phyloP scores from a whole-genome alignment of 2,888 invertebrate genomes.

The Lasioglossum calceatum region DNA sequence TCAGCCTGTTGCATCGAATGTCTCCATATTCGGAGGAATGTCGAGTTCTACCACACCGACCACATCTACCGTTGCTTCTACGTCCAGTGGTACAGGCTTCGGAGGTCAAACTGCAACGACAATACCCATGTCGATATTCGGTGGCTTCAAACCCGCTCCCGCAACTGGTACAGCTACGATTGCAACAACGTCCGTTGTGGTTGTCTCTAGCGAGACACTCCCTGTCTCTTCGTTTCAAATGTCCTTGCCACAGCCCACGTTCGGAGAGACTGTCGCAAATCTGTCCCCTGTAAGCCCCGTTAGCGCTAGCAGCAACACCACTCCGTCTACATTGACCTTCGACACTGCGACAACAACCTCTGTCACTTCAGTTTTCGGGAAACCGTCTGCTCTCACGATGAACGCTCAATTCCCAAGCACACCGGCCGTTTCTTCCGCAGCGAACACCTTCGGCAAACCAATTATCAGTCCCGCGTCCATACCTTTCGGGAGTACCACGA shows the following conservation, averaged over 20 bases:
- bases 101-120: conserved; percentile 41
- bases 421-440: conserved; percentile 47
- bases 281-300: conserved; percentile 46
- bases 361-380: conserved; percentile 51
- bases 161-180: conserved; percentile 20
- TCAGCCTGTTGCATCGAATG: conserved; percentile 37
- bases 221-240: conserved; percentile 53
- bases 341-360: conserved; percentile 39
- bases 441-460: conserved; percentile 60
- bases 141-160: conserved; percentile 48
- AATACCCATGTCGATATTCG: conserved; percentile 50
- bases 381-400: conserved; percentile 42
- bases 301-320: not conserved
- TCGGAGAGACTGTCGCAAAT: conserved; percentile 47
- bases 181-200: conserved; percentile 19
- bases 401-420: conserved; percentile 59
- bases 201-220: too few relatives aligned
- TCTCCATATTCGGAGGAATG: conserved; percentile 47
- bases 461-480: conserved; percentile 47
- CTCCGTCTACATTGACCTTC: conserved; percentile 51
- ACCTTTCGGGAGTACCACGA: conserved; percentile 44
- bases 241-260: conserved; percentile 50
- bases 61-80: conserved; percentile 40
- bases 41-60: conserved; percentile 31
- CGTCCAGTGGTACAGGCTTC: conserved; percentile 37